phyloP scores from a whole-genome alignment of 2,113 vertebrate genomes.

The Perca flavescens region DNA sequence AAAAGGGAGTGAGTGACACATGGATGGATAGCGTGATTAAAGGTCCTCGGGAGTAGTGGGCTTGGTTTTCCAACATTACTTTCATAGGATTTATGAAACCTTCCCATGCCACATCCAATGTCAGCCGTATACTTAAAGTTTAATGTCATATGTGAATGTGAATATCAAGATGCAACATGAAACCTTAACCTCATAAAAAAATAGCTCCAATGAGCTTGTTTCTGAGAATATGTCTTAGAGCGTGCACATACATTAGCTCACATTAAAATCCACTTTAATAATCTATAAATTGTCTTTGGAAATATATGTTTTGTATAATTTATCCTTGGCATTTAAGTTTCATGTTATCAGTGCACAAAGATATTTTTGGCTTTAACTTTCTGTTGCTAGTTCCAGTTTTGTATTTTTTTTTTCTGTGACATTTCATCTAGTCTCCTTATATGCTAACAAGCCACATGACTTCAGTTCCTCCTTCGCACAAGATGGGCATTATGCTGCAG shows the following conservation, averaged over 20 bases:
- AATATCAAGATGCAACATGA: conserved; percentile 45
- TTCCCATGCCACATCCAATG: conserved; percentile 27
- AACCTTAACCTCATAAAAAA: conserved; percentile 43
- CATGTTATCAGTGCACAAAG: not conserved
- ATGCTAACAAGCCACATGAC: not conserved
- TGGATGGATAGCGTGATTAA: conserved; percentile 51
- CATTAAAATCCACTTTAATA: not conserved
- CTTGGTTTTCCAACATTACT: conserved; percentile 58
- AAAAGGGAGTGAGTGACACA: conserved; percentile 49
- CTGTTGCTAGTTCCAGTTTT: conserved; percentile 7
- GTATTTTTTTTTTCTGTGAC: not conserved
- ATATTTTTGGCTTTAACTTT: conserved; percentile 8
- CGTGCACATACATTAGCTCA: conserved; percentile 6
- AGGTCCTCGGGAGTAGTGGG: conserved; percentile 40
- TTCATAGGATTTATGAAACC: conserved; percentile 62
- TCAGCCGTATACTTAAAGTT: conserved; percentile 61
- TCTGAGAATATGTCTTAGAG: conserved; percentile 11
- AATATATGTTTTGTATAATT: conserved; percentile 16
- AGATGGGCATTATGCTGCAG: conserved; percentile 25
- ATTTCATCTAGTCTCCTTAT: conserved; percentile 8
- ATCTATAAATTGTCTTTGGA: conserved; percentile 11
- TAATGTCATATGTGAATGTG: conserved; percentile 53
- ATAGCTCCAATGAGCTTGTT: conserved; percentile 22
- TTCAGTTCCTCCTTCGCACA: conserved; percentile 31
- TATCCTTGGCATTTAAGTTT: not conserved